These are phyloP conservation scores for Pseudanteris insignis DNA, from an alignment of 2,888 invertebrate genomes.

Conservation along the genomic window DNA sequence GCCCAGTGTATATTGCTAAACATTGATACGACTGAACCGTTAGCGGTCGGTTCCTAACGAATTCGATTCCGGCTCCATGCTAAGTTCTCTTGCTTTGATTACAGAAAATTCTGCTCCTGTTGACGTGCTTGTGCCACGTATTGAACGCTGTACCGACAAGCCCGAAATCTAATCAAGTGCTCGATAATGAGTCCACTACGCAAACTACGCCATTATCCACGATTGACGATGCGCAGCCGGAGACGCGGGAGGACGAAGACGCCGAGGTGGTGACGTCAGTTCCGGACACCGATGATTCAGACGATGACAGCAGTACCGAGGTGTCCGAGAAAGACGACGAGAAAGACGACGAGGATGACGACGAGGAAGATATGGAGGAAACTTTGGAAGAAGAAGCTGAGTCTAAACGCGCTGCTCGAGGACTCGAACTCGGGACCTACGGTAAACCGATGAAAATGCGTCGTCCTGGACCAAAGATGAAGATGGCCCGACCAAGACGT, in stretches of 20 bases:
- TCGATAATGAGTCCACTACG: constrained; percentile 43
- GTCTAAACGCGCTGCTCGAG: constrained; percentile 20
- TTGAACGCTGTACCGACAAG: constrained; percentile 24
- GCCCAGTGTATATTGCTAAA: too few species aligned
- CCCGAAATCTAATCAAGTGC: constrained; percentile 43
- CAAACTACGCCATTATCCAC: constrained; percentile 30
- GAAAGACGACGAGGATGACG: background rate
- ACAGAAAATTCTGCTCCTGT: constrained; percentile 40
- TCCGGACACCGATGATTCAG: background rate
- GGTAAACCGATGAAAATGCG: constrained; percentile 3
- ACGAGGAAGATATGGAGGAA: background rate
- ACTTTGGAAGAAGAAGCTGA: background rate
- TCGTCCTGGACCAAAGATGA: constrained; percentile 8
- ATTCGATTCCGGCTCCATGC: background rate
- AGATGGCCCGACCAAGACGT: constrained; percentile 7
- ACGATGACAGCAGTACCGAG: background rate
- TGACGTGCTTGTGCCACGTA: constrained; percentile 34
- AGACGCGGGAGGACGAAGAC: background rate
- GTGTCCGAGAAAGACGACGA: background rate
- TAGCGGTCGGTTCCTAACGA: constrained; percentile 3
- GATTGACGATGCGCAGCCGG: constrained; percentile 18
- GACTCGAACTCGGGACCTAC: constrained; percentile 24
- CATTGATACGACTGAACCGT: background rate
- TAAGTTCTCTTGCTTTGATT: constrained; percentile 19
- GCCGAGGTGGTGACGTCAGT: constrained; percentile 14